Base-by-base conservation (phyloP, 2,113 vertebrate genomes). In the Cromileptes altivelis region DNA sequence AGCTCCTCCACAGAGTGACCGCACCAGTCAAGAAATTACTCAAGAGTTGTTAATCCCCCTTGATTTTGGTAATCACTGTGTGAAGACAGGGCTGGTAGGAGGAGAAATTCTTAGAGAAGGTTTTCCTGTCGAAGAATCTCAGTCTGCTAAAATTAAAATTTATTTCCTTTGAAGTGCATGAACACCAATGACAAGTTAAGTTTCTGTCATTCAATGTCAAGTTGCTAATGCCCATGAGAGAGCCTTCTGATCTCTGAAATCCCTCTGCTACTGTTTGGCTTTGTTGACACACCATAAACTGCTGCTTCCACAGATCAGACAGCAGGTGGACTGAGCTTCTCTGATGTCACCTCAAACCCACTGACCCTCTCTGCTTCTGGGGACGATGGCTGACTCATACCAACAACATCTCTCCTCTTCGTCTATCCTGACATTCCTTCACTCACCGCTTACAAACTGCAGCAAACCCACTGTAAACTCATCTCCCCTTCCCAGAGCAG, bases 1-100 rank as follows among this genome's bases (percentile, higher is more conserved):
- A 89, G 84, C 82, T 81, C 78, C 70, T 78, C 88, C 1, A 64
- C 80, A 83, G 63, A 85, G 58, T 18, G 11, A 56, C 72, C 6
- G 2, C 70, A 61, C 70, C 50, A 74, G 80, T 79, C 58, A 47
- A 88, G 65, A 84, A 82, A 88, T 78, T 70, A 85, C 78, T 75
- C 74, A 52, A 69, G 85, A 84, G 60, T 25, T 55, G 65, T 75
- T 89, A 87, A 92, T 88, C 90, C 75, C 53, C 67, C 84, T 85
- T 85, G 80, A 88, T 84, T 92, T 83, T 72, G 63, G 21, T 84
- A 87, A 89, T 87, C 62, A 40, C 64, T 81, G 75, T 88, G 85
- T 88, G 85, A 89, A 85, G 85, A 82, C 65, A 61, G 61, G 25
- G 52, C 58, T 50, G 40, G 56, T 27, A 19, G 11, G 9, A 23